These are phyloP conservation scores for Thamnophis sirtalis DNA, from an alignment of 2,113 vertebrate species.

Conservation along the genomic window DNA sequence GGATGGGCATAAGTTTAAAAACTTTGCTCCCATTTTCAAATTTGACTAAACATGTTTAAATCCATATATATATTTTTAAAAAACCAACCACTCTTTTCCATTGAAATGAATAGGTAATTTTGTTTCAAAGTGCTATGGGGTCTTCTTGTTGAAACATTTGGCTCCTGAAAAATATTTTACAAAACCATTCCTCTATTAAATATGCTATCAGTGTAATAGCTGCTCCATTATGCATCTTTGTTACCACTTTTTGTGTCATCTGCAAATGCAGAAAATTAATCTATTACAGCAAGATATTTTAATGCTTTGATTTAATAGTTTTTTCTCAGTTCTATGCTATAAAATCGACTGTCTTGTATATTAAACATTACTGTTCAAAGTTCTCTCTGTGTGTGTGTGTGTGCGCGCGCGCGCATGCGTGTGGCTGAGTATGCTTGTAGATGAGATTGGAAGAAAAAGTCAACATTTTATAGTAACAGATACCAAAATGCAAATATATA, in stretches of 20 bases:
- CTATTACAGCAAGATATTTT: conserved; percentile 27
- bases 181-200: background rate
- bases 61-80: background rate
- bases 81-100: background rate
- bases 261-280: background rate
- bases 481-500: background rate
- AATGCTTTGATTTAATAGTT: conserved; percentile 32
- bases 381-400: too few species aligned
- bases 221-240: background rate
- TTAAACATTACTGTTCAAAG: background rate
- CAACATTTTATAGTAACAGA: background rate
- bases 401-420: too few species aligned
- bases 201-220: background rate
- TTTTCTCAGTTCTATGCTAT: conserved; percentile 35
- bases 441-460: conserved; percentile 20
- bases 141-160: conserved; percentile 19
- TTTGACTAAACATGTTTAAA: background rate
- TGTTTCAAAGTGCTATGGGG: background rate
- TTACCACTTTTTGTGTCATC: background rate
- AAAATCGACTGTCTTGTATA: background rate
- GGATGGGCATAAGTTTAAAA: background rate
- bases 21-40: background rate
- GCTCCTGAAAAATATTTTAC: background rate
- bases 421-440: background rate
- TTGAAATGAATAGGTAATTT: background rate